These are phyloP conservation scores for Atopsyche davidsoni DNA, from an alignment of 1,140 invertebrate species.

Conservation along the genomic window DNA sequence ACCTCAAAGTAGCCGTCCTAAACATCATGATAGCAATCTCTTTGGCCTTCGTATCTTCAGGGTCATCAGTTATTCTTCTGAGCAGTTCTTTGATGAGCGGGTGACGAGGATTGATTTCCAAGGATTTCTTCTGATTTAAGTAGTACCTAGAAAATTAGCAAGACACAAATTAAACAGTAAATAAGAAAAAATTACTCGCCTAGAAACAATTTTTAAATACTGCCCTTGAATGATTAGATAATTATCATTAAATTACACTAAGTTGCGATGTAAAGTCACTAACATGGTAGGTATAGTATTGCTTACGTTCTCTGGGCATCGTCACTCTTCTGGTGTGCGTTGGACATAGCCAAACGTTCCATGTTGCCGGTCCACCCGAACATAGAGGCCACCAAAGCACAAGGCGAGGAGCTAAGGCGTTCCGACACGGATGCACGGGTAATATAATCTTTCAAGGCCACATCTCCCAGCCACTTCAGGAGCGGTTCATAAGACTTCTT, in stretches of 20 bases:
- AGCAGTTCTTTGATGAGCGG: conserved; percentile 90
- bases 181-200: no score
- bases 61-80: conserved; percentile 71
- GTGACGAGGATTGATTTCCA: conserved; percentile 98
- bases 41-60: conserved; percentile 73
- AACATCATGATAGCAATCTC: conserved; percentile 90
- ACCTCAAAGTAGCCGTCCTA: conserved; percentile 83
- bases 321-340: conserved; percentile 94
- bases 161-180: no score
- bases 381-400: conserved; percentile 92
- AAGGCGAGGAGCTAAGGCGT: conserved; percentile 86
- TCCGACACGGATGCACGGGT: conserved; percentile 84
- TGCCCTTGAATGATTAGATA: no score
- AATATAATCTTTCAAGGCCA: conserved; percentile 78
- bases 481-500: conserved; percentile 85
- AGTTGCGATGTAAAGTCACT: neutral
- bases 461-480: conserved; percentile 84
- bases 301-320: conserved; percentile 72
- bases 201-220: no score
- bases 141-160: conserved; percentile 62
- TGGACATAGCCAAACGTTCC: conserved; percentile 93
- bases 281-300: neutral
- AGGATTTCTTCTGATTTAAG: conserved; percentile 91
- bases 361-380: conserved; percentile 99
- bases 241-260: neutral